Conservation (phyloP, 2,888 invertebrate species). For the Sphecodes monilicornis region DNA sequence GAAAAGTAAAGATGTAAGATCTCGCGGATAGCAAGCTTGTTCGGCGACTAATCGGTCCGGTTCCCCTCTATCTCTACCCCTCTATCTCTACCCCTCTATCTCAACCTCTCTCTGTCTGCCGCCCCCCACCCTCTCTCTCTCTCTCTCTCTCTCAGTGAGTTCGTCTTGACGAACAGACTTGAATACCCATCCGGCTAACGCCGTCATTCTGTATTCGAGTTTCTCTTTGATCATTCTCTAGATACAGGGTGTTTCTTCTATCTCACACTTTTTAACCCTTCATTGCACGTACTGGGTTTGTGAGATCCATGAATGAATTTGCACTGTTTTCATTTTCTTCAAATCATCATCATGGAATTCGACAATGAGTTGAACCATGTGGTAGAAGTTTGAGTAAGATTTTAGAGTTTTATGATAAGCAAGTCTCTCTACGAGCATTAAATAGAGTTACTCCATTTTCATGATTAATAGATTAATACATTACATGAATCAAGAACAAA, state of each 20-base stretch:
- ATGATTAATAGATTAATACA: too few species aligned
- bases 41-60: slow-evolving; percentile 68
- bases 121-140: neutral
- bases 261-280: neutral
- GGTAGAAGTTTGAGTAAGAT: too few species aligned
- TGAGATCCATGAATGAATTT: neutral
- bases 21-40: slow-evolving; percentile 83
- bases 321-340: neutral
- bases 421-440: too few species aligned
- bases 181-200: neutral
- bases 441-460: too few species aligned
- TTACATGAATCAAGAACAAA: too few species aligned
- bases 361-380: fast-evolving
- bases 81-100: neutral
- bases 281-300: neutral
- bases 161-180: neutral
- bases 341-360: neutral
- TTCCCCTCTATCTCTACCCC: slow-evolving; percentile 27
- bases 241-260: neutral
- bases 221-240: neutral
- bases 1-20: slow-evolving; percentile 95
- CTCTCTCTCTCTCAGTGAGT: neutral
- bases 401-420: too few species aligned
- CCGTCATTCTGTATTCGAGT: neutral
- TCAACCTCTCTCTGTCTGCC: neutral